These are phyloP conservation scores for Orchestia grillus DNA, from an alignment of 1,140 invertebrate genomes.

Conservation along the genomic window DNA sequence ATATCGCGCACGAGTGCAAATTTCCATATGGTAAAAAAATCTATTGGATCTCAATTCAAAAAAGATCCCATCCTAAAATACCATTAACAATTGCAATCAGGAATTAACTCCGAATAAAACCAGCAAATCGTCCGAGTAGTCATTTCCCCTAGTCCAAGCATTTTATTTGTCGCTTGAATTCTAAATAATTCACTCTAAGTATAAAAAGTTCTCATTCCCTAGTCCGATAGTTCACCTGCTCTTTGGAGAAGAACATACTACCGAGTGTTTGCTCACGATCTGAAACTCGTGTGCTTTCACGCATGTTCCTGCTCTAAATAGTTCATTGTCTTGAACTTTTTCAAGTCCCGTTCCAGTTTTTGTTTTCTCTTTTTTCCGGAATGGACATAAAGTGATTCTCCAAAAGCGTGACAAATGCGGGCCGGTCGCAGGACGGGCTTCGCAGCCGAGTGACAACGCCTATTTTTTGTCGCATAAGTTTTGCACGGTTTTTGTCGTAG, in stretches of 20 bases:
- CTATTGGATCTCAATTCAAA: too few species aligned
- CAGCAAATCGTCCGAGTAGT: too few species aligned
- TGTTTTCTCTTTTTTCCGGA: conserved; percentile 37
- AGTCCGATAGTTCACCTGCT: background rate
- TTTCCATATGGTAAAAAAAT: too few species aligned
- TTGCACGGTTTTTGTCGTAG: background rate
- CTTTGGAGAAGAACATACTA: background rate
- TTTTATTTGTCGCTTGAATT: too few species aligned
- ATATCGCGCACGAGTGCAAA: too few species aligned
- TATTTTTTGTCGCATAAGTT: conserved; percentile 14
- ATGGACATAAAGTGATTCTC: conserved; percentile 53
- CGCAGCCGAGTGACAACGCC: background rate
- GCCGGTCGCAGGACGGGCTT: background rate
- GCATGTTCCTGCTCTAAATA: conserved; percentile 42
- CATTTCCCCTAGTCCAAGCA: too few species aligned
- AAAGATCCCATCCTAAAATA: too few species aligned
- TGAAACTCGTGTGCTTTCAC: conserved; percentile 16
- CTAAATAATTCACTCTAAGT: too few species aligned
- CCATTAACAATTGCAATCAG: too few species aligned
- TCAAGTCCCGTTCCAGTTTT: conserved; percentile 18
- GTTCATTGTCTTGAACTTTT: conserved; percentile 39
- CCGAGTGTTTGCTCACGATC: background rate
- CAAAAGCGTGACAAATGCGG: conserved; percentile 51
- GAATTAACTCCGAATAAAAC: too few species aligned
- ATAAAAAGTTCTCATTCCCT: too few species aligned